phyloP scores from a whole-genome alignment of 2,797 vertebrate species.

The Parambassis ranga region DNA sequence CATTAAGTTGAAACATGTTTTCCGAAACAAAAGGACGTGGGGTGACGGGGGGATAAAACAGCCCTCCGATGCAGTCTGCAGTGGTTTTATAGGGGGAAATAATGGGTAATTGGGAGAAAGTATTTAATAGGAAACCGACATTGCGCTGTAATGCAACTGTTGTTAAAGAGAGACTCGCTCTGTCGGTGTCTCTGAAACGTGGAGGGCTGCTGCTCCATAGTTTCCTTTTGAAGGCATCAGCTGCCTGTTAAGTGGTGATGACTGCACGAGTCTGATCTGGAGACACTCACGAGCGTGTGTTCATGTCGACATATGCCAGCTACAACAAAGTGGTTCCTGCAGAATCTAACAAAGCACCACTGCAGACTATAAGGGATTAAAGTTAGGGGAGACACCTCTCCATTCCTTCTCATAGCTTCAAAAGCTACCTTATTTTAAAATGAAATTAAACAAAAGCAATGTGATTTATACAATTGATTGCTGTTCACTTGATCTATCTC shows the following conservation, averaged over 20 bases:
- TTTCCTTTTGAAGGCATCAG: slow-evolving; percentile 59
- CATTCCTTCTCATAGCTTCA: neutral
- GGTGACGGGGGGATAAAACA: slow-evolving; percentile 70
- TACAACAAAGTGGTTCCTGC: slow-evolving; percentile 6
- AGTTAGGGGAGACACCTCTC: neutral
- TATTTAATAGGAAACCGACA: slow-evolving; percentile 84
- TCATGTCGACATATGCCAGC: slow-evolving; percentile 13
- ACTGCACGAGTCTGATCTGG: slow-evolving; percentile 42
- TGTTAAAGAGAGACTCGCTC: slow-evolving; percentile 68
- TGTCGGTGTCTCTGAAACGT: slow-evolving; percentile 62
- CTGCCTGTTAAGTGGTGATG: slow-evolving; percentile 58
- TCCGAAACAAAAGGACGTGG: slow-evolving; percentile 79
- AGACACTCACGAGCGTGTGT: slow-evolving; percentile 38
- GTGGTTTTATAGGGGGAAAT: slow-evolving; percentile 84
- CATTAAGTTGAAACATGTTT: slow-evolving; percentile 83
- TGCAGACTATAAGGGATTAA: neutral
- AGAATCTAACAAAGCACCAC: neutral
- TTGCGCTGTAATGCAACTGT: slow-evolving; percentile 74
- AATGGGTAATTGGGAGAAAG: slow-evolving; percentile 85
- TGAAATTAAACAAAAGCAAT: slow-evolving; percentile 2
- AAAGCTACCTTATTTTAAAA: neutral
- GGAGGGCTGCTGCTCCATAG: slow-evolving; percentile 48
- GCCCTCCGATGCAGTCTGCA: slow-evolving; percentile 77
- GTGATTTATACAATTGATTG: slow-evolving; percentile 24
- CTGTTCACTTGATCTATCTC: slow-evolving; percentile 34